A percentile compares a stretch with the other conserved stretches of the same genome.
Conservation (phyloP, 2,888 invertebrate genomes). For the Therioaphis trifolii region DNA sequence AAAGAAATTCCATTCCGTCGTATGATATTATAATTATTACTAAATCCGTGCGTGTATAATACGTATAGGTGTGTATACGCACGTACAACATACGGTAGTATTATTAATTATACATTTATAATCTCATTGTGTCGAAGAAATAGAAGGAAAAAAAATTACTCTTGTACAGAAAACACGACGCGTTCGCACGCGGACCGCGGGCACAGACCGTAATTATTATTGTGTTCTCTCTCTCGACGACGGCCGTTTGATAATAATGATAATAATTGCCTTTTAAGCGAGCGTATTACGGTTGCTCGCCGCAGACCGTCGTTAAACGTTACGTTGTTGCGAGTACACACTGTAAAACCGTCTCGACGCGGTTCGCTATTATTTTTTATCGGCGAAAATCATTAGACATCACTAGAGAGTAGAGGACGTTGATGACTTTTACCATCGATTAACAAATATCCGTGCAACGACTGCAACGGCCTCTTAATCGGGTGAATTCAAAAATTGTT, state of each 20-base stretch:
- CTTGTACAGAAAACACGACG: not conserved
- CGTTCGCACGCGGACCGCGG: conserved; percentile 25
- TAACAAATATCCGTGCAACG: too few relatives aligned
- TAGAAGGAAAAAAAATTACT: not conserved
- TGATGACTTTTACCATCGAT: too few relatives aligned
- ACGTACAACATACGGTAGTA: not conserved
- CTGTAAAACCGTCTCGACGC: not conserved
- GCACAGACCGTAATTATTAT: conserved; percentile 8
- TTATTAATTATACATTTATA: conserved; percentile 24
- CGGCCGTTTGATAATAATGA: conserved; percentile 8
- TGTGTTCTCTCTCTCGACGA: not conserved
- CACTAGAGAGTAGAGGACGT: too few relatives aligned
- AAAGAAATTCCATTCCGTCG: conserved; percentile 17
- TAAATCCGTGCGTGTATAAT: too few relatives aligned
- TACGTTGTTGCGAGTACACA: too few relatives aligned
- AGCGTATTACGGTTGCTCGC: conserved; percentile 25
- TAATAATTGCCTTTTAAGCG: conserved; percentile 29
- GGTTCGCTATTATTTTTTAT: not conserved
- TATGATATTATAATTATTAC: too few relatives aligned
- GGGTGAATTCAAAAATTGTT: too few relatives aligned
- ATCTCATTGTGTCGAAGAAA: conserved; percentile 8
- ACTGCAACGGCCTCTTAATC: too few relatives aligned
- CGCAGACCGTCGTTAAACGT: not conserved
- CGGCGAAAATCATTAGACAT: too few relatives aligned
- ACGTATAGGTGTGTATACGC: too few relatives aligned